phyloP scores from a whole-genome alignment of 2,888 invertebrate species.

The Andrena chrysosceles region DNA sequence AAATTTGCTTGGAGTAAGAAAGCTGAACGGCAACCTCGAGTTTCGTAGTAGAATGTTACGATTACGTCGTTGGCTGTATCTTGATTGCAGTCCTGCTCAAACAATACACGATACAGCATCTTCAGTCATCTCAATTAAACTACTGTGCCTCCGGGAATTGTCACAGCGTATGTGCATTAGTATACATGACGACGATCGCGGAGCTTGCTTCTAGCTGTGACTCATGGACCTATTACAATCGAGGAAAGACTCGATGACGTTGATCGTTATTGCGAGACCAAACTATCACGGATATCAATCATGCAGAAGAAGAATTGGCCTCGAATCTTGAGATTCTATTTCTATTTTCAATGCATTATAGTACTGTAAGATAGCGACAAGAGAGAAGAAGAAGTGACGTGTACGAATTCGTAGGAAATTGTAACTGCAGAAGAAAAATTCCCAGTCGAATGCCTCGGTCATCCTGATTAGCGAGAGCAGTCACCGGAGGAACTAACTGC shows the following conservation, averaged over 20 bases:
- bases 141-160: slow-evolving; percentile 43
- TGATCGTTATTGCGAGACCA: too few species aligned
- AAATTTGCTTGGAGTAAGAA: neutral
- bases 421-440: slow-evolving; percentile 24
- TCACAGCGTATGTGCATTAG: slow-evolving; percentile 29
- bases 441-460: slow-evolving; percentile 32
- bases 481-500: slow-evolving; percentile 45
- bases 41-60: neutral
- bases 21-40: neutral
- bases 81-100: slow-evolving; percentile 32
- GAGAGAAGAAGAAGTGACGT: neutral
- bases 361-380: neutral
- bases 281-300: too few species aligned
- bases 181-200: slow-evolving; percentile 13
- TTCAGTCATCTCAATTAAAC: slow-evolving; percentile 62
- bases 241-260: neutral
- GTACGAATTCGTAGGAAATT: slow-evolving; percentile 8
- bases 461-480: slow-evolving; percentile 55
- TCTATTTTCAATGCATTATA: too few species aligned
- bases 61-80: slow-evolving; percentile 28
- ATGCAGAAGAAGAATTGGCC: too few species aligned
- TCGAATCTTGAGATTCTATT: too few species aligned
- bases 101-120: slow-evolving; percentile 36
- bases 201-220: neutral
- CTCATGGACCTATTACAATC: neutral